Evolutionary conservation across 2,888 invertebrate genomes (phyloP), one percentile per base, ranked within the genome.

Genomic region (Girardia tigrina): DNA sequence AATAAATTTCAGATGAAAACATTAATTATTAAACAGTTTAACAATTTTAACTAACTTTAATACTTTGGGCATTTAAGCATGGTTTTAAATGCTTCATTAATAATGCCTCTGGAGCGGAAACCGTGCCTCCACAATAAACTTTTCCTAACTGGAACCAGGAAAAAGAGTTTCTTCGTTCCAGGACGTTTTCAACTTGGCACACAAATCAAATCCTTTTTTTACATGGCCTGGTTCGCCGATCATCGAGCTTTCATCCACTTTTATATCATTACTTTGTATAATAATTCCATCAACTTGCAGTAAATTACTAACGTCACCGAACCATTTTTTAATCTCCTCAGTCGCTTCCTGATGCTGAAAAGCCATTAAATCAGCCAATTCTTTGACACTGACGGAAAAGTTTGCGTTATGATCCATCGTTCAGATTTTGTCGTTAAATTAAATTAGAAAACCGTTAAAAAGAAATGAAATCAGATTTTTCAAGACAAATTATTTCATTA

Each of bases 181-280:
- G n/a, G n/a, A n/a, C n/a, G n/a, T n/a, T n/a, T n/a, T n/a, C 83
- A 98, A 90, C 91, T 95, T 93, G 75, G 97, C 95, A 88, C 98
- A 95, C 82, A 88, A 89, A 77, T 88, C 84, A 86, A 91, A 90
- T 79, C 94, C 93, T 86, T 98, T 98, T 86, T 95, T 97, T 80
- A 98, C 95, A 88, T 97, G 95, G 87, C 98, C 97, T 76, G 97
- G 95, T 88, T 98, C 98, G 80, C 97, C 98, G 79, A 98, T 98
- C 81, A 98, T 88, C 80, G 97, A 95, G 78, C 94, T 95, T 87
- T 98, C 98, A 86, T 98, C 98, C 82, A 94, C 90, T 89, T 97
- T 95, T 82, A 98, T 88, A 86, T 98, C 97, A 87, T 95, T 97
- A 86, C 94, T 93, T 87, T 97, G 95, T 84, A 98, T 90, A 82